phyloP scores from a whole-genome alignment of 92 coral and sea anemone genomes.

The Epizoanthus ramosus region DNA sequence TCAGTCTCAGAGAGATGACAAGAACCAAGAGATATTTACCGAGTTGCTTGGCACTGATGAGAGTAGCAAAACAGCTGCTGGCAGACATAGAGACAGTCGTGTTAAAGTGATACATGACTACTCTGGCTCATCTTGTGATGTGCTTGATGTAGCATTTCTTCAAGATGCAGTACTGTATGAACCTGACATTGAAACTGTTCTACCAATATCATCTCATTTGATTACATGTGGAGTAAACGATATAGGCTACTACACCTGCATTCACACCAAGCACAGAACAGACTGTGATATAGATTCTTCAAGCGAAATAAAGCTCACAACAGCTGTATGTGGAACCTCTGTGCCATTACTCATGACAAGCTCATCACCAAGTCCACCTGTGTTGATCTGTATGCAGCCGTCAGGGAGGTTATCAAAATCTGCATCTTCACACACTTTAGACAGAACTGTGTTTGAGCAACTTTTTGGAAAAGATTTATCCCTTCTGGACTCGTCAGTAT shows the following conservation, averaged over 20 bases:
- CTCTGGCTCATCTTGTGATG: not conserved
- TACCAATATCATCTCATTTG: not conserved
- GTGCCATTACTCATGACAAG: not conserved
- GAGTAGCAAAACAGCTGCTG: not conserved
- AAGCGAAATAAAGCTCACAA: not conserved
- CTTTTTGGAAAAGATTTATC: slow-evolving; percentile 50
- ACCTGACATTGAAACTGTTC: not conserved
- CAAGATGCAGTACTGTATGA: slow-evolving; percentile 1
- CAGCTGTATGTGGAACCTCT: slow-evolving; percentile 4
- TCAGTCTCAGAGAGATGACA: slow-evolving; percentile 3
- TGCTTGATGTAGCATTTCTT: slow-evolving; percentile 6
- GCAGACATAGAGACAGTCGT: not conserved
- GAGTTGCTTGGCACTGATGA: not conserved
- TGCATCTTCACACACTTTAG: not conserved
- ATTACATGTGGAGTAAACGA: slow-evolving; percentile 6
- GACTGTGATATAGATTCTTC: not conserved
- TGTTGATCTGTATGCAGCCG: slow-evolving; percentile 3
- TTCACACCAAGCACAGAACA: not conserved
- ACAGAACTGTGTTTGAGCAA: slow-evolving; percentile 46
- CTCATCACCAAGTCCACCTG: not conserved
- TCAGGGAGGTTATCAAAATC: not conserved
- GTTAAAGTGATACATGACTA: not conserved
- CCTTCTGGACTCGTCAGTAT: slow-evolving; percentile 47
- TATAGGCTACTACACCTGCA: not conserved
- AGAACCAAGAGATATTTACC: slow-evolving; percentile 35